Evolutionary conservation across 1,140 invertebrate species (phyloP), one percentile per base, ranked within the genome.

Genomic region (Melanaphis sacchari): DNA sequence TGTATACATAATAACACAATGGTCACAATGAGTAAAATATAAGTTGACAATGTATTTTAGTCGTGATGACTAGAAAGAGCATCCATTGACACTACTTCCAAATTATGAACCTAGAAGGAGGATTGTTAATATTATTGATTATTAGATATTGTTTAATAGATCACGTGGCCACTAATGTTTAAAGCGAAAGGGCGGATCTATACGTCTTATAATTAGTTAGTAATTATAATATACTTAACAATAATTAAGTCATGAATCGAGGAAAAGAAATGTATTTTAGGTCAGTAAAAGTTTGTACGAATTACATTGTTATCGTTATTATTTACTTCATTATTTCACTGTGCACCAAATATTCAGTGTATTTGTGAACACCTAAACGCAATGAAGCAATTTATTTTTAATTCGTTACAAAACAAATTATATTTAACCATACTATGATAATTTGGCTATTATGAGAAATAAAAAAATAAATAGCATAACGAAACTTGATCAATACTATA

Each of bases 381-480:
- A 26, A 15, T 87, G 85, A 88, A 88, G 85, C 43, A 88, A 36
- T 3, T 88, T 0, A 46, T 46, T 87, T 87, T 46, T n/a, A 87
- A 87, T 87, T n/a, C 18, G 15, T 87, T 87, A 46, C n/a, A 88
- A 88, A 88, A 88, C 85, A 49, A 88, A 49, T 88, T 41, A 88
- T 49, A 88, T 88, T 88, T n/a, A 49, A 36, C 36, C 8, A 18
- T 43, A 46, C 41, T 87, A n/a, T 3, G 11, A 43, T 18, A 87
- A 87, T 15, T 38, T 84, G 38, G 3, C 4, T 40, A 15, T 1
- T 24, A 24, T 5, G 41, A 41, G 40, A 5, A 84, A 84, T 26
- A 40, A 9, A 41, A 84, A 84, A 84, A 31, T n/a, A 21, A 76
- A n/a, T 76, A 76, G 59, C n/a, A 18, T 36, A n/a, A 76, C 59